Percentiles rank a stretch among this genome's conserved stretches.
Evolutionary conservation across 2,797 vertebrate genomes (phyloP).

Genomic region (Danio choprae): DNA sequence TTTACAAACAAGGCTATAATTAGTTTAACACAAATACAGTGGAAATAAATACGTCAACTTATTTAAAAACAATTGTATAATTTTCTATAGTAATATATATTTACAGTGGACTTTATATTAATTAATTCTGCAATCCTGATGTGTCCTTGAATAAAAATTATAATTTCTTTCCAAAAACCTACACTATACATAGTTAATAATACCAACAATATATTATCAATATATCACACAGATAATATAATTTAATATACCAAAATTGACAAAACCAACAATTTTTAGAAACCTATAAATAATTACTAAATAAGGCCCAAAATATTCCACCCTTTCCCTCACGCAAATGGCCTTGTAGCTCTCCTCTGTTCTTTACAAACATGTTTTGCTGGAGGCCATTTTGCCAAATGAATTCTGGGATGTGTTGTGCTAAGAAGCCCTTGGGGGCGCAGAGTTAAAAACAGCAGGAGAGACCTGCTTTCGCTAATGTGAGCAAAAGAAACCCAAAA

Average conservation of each 20-base stretch:
- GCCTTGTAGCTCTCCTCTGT: conserved; percentile 49
- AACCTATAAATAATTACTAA: conserved; percentile 32
- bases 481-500: background rate
- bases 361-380: conserved; percentile 70
- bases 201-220: background rate
- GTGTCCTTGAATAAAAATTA: background rate
- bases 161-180: background rate
- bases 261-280: conserved; percentile 27
- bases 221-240: conserved; percentile 36
- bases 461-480: conserved; percentile 52
- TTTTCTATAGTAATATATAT: too few relatives aligned
- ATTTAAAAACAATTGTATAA: too few relatives aligned
- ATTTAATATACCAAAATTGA: conserved; percentile 56
- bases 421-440: conserved; percentile 69
- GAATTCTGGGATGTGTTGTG: conserved; percentile 68
- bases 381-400: conserved; percentile 72
- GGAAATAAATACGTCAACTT: too few relatives aligned
- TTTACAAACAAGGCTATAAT: too few relatives aligned
- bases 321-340: conserved; percentile 28
- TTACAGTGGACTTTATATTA: too few relatives aligned
- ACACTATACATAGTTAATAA: background rate
- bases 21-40: too few relatives aligned
- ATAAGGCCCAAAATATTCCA: conserved; percentile 12
- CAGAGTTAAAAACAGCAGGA: conserved; percentile 60
- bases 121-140: too few relatives aligned